phyloP scores from a whole-genome alignment of 2,113 vertebrate species.

The Amia ocellicauda region DNA sequence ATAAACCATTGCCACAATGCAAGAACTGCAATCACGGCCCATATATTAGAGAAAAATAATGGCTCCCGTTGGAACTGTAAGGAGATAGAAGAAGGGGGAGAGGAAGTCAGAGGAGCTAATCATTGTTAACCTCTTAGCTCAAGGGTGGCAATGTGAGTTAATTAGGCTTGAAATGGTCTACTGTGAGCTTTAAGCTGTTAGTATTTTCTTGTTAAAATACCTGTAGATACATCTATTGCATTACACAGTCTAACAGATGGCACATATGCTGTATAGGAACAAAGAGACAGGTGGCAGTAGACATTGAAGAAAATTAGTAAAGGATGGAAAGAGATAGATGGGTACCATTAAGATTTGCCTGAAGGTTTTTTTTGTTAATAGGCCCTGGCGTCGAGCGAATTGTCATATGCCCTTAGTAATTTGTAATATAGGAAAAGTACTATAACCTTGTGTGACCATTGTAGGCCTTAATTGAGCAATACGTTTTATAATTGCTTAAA shows the following conservation, averaged over 20 bases:
- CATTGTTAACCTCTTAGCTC: background rate
- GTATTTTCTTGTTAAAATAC: background rate
- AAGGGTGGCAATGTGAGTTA: background rate
- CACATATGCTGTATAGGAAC: background rate
- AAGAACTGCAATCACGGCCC: no score
- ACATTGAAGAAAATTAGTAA: background rate
- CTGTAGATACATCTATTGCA: conserved; percentile 1
- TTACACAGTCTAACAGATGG: conserved; percentile 4
- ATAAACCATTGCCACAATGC: no score
- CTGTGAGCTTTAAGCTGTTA: background rate
- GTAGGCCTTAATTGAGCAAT: background rate
- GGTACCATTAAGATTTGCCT: background rate
- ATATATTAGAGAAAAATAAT: no score
- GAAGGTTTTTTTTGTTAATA: background rate
- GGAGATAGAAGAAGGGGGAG: background rate
- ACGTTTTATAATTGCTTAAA: conserved; percentile 2
- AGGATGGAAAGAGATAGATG: conserved; percentile 2
- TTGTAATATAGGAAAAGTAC: background rate
- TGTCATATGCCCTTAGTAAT: background rate
- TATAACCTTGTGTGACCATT: background rate
- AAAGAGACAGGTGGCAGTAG: conserved; percentile 1
- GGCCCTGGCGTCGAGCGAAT: background rate
- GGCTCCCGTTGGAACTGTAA: background rate
- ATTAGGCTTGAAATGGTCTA: conserved; percentile 11
- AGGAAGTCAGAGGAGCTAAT: background rate